Percentiles rank a stretch among this genome's conserved stretches.
These are phyloP conservation scores for Nymphalis c-album DNA, from an alignment of 2,888 invertebrate species.

Conservation along the genomic window DNA sequence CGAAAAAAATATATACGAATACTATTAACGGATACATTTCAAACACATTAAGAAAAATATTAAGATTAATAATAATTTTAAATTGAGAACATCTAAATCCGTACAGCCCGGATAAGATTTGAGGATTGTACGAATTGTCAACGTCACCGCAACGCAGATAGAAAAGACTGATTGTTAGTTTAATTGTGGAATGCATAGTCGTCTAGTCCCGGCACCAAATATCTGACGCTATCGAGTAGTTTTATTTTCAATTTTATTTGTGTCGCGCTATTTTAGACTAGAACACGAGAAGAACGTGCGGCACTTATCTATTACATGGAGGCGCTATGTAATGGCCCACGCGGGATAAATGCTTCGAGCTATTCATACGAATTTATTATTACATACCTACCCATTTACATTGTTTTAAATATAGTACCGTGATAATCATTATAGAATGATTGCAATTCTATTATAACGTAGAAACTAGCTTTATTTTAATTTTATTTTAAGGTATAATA, in stretches of 20 bases:
- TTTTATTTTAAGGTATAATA: neutral
- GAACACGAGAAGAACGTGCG: constrained; percentile 56
- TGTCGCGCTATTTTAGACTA: constrained; percentile 79
- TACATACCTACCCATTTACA: constrained; percentile 8
- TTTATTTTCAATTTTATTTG: constrained; percentile 81
- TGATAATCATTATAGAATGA: too few species aligned
- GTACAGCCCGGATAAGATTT: constrained; percentile 15
- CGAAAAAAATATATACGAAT: too few species aligned
- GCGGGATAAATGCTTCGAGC: constrained; percentile 50
- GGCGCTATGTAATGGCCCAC: constrained; percentile 64
- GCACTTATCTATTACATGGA: constrained; percentile 75
- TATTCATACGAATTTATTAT: constrained; percentile 51
- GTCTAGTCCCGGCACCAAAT: constrained; percentile 55
- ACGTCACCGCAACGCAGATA: constrained; percentile 34
- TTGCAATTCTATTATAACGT: neutral
- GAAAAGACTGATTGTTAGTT: constrained; percentile 39
- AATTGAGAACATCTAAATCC: neutral
- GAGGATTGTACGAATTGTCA: constrained; percentile 25
- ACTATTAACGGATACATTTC: neutral
- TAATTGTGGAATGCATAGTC: constrained; percentile 44
- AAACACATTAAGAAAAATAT: neutral
- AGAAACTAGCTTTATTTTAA: neutral
- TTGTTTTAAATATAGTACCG: too few species aligned
- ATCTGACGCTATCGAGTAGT: constrained; percentile 75
- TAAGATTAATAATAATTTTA: neutral